A percentile compares a stretch with the other conserved stretches of the same genome.
Conservation (phyloP, 2,888 invertebrate genomes). For the Trichogramma evanescens region DNA sequence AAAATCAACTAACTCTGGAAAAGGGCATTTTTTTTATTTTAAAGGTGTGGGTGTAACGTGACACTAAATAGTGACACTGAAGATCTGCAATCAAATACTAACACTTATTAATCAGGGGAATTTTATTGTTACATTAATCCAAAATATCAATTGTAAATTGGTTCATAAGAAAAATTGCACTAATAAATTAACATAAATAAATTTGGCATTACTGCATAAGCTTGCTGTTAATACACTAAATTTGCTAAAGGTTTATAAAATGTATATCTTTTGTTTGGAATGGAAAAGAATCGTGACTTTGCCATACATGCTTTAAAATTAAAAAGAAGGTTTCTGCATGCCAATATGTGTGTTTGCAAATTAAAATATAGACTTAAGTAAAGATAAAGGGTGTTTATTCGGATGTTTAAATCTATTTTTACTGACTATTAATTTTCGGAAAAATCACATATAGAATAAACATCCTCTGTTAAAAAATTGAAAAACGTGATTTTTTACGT, state of each 20-base stretch:
- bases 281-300: conserved; percentile 17
- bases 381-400: conserved; percentile 15
- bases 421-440: conserved; percentile 1
- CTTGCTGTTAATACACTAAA: too few species aligned
- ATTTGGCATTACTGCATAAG: too few species aligned
- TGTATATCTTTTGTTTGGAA: background rate
- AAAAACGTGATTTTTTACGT: conserved; percentile 10
- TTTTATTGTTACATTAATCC: too few species aligned
- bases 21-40: conserved; percentile 6
- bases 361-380: conserved; percentile 10
- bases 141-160: too few species aligned
- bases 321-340: conserved; percentile 19
- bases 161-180: too few species aligned
- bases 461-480: conserved; percentile 12
- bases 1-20: conserved; percentile 15
- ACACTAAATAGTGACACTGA: too few species aligned
- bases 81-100: too few species aligned
- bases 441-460: conserved; percentile 1
- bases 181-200: too few species aligned
- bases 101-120: too few species aligned
- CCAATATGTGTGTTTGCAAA: conserved; percentile 18
- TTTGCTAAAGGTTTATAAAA: background rate
- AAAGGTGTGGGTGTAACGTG: conserved; percentile 15
- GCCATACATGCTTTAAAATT: conserved; percentile 17
- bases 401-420: background rate